Evolutionary conservation across 2,888 invertebrate species (phyloP).

Genomic region (Malthinus flaveolus): DNA sequence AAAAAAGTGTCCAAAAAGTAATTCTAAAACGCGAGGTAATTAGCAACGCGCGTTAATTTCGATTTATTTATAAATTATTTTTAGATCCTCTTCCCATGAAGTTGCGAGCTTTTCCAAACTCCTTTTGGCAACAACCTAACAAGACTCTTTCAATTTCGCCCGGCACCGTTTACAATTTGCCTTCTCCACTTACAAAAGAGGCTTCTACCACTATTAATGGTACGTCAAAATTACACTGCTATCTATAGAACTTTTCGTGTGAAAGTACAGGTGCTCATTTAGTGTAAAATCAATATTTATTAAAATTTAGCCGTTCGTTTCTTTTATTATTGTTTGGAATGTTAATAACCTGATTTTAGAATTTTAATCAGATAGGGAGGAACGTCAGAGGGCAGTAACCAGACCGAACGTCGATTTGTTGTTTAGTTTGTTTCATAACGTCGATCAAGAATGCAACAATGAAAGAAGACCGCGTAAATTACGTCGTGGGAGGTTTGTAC

Average conservation of each 20-base stretch:
- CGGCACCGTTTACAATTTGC: slow-evolving; percentile 50
- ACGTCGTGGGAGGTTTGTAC: slow-evolving; percentile 45
- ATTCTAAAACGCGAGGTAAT: background rate
- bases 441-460: slow-evolving; percentile 42
- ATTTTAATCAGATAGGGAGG: slow-evolving; percentile 16
- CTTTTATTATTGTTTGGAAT: slow-evolving; percentile 10
- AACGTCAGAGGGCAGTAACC: slow-evolving; percentile 28
- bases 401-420: slow-evolving; percentile 56
- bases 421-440: slow-evolving; percentile 55
- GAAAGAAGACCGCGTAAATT: slow-evolving; percentile 23
- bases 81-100: slow-evolving; percentile 59
- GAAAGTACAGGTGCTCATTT: background rate
- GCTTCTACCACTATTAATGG: slow-evolving; percentile 13
- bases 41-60: no score
- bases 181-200: slow-evolving; percentile 47
- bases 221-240: background rate
- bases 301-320: slow-evolving; percentile 3
- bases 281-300: slow-evolving; percentile 1
- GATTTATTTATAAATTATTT: background rate
- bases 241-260: background rate
- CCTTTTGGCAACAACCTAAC: slow-evolving; percentile 61
- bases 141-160: slow-evolving; percentile 53
- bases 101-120: slow-evolving; percentile 57
- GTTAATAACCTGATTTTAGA: slow-evolving; percentile 7
- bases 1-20: background rate